Conservation (phyloP, 2,797 vertebrate genomes). For the Sebastes kiyomatsui region DNA sequence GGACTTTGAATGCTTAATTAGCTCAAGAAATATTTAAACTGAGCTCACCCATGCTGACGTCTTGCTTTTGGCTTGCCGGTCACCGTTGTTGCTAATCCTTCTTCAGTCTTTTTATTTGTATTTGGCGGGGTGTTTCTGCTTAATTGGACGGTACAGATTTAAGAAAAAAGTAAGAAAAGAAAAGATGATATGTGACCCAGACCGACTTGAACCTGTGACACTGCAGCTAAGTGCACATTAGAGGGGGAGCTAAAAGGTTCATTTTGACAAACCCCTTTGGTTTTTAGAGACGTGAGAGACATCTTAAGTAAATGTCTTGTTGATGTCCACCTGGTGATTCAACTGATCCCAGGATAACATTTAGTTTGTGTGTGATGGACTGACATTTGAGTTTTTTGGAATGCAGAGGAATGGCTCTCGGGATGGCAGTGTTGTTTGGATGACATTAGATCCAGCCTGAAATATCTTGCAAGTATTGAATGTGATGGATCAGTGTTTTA, state of each 20-base stretch:
- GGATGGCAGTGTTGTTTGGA: neutral
- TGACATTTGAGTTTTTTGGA: neutral
- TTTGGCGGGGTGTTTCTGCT: constrained; percentile 15
- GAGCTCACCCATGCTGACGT: neutral
- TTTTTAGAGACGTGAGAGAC: neutral
- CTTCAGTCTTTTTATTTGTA: neutral
- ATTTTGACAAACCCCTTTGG: neutral
- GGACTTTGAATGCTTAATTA: constrained; percentile 39
- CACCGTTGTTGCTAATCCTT: constrained; percentile 13
- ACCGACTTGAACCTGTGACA: neutral
- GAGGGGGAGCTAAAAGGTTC: neutral
- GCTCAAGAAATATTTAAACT: constrained; percentile 2
- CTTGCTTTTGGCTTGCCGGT: neutral
- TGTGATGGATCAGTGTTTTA: no score
- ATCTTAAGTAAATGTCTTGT: neutral
- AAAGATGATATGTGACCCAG: neutral
- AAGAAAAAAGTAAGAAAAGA: neutral
- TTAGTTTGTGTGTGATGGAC: neutral
- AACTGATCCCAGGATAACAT: neutral
- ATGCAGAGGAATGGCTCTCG: neutral
- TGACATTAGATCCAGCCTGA: neutral
- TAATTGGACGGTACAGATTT: constrained; percentile 20
- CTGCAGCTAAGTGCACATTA: neutral
- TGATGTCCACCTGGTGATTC: no score
- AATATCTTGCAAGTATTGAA: neutral